These are phyloP conservation scores for Phortica okadai DNA, from an alignment of 2,888 invertebrate genomes.

Conservation along the genomic window DNA sequence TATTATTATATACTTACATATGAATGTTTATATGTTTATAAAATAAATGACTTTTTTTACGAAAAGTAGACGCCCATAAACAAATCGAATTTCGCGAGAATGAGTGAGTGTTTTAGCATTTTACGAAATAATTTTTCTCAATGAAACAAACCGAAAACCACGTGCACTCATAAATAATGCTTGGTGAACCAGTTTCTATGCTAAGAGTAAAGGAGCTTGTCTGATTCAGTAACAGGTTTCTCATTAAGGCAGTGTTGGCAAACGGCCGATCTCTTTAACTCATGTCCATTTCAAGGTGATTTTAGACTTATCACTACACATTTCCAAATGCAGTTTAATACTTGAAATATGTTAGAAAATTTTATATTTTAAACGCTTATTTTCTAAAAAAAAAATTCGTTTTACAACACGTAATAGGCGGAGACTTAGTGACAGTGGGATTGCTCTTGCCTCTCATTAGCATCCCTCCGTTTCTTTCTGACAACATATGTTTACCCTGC, in stretches of 20 bases:
- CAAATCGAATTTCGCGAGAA: constrained; percentile 63
- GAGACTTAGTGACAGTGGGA: constrained; percentile 60
- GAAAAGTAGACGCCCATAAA: constrained; percentile 76
- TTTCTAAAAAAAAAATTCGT: constrained; percentile 10
- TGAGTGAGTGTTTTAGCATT: constrained; percentile 18
- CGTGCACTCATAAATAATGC: constrained; percentile 65
- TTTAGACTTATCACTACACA: neutral
- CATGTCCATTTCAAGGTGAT: neutral
- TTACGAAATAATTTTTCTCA: constrained; percentile 54
- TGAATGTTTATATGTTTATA: constrained; percentile 50
- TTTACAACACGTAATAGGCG: constrained; percentile 70
- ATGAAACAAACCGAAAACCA: constrained; percentile 58
- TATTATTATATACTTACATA: too few relatives aligned
- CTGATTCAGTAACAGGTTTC: constrained; percentile 67
- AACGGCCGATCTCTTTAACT: neutral
- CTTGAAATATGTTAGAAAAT: neutral
- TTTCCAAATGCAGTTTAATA: neutral
- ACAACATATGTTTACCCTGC: constrained; percentile 60
- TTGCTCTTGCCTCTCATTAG: constrained; percentile 45
- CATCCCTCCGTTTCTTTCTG: constrained; percentile 50
- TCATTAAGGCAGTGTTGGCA: constrained; percentile 63
- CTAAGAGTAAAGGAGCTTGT: neutral
- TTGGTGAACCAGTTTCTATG: constrained; percentile 56
- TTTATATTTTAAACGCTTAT: neutral
- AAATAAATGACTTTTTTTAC: constrained; percentile 36